Evolutionary conservation across 2,113 vertebrate species (phyloP).

Genomic region (Cercopithecus mona): DNA sequence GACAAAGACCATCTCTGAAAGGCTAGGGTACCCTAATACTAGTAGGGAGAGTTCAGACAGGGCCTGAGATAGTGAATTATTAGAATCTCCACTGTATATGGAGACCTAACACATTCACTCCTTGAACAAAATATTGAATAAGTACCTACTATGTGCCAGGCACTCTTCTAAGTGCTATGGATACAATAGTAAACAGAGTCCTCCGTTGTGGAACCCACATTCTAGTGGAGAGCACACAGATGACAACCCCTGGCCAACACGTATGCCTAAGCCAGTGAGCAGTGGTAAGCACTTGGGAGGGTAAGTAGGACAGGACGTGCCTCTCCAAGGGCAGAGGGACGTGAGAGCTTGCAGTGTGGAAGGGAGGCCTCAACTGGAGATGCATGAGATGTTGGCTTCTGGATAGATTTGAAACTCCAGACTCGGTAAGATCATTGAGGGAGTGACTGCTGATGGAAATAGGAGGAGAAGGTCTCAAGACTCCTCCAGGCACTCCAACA

Average conservation of each 20-base stretch:
- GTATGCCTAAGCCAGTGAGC: background rate
- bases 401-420: background rate
- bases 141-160: background rate
- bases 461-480: background rate
- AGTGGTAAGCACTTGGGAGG: background rate
- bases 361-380: background rate
- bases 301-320: rapidly evolving
- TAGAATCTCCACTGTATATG: background rate
- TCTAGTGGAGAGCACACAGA: background rate
- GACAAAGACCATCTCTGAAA: background rate
- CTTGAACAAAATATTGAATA: background rate
- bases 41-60: background rate
- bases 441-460: background rate
- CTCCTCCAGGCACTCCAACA: background rate
- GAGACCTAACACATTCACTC: background rate
- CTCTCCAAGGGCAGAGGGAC: background rate
- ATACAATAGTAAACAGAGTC: background rate
- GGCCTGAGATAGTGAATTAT: background rate
- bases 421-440: background rate
- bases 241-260: background rate
- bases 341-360: background rate
- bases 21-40: background rate
- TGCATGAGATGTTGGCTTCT: background rate
- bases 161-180: background rate
- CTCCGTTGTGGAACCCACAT: background rate